Evolutionary conservation across 2,113 vertebrate genomes (phyloP), one percentile per base, ranked within the genome.

Genomic region (Taurulus bubalis): DNA sequence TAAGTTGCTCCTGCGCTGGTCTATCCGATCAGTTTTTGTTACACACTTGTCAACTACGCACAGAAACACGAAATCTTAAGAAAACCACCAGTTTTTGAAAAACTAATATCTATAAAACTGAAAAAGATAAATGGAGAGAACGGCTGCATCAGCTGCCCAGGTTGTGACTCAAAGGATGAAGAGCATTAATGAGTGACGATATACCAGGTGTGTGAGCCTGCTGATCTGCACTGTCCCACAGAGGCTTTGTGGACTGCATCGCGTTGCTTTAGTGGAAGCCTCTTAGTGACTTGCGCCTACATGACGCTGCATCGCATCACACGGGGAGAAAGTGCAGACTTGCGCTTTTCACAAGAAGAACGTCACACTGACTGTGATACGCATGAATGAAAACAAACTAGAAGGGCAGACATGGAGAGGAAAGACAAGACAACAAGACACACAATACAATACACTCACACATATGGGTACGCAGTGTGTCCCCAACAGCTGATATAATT

Each of bases 241-340:
- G 53, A 59, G 79, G 75, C 71, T 82, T 79, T 71, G 18, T 38
- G 42, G 65, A 45, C 16, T 12, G 67, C 26, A 10, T 30, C 24
- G 1, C 3, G 66, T 4, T n/a, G 26, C 55, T 79, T 53, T 4
- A 34, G 49, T 30, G 55, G 79, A 88, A 88, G 79, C 83, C 42
- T 85, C 69, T 83, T 88, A 85, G 59, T 49, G 72, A 71, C 71
- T n/a, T 45, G 36, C 26, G 8, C 30, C 24, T 18, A n/a, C 58
- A 12, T 73, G 45, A 71, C 51, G 38, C 30, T 22, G 36, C 59
- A 53, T 60, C 15, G 32, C 36, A 24, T 16, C 42, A 8, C 40
- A 24, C 34, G 11, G 49, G 34, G 38, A n/a, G 22, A 36, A 30
- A 59, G 10, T 9, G 9, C 34, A 45, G 42, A 75, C 16, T 73